Evolutionary conservation across 2,797 vertebrate species (phyloP), one percentile per base, ranked within the genome.

Genomic region (Gymnoscopelus braueri): DNA sequence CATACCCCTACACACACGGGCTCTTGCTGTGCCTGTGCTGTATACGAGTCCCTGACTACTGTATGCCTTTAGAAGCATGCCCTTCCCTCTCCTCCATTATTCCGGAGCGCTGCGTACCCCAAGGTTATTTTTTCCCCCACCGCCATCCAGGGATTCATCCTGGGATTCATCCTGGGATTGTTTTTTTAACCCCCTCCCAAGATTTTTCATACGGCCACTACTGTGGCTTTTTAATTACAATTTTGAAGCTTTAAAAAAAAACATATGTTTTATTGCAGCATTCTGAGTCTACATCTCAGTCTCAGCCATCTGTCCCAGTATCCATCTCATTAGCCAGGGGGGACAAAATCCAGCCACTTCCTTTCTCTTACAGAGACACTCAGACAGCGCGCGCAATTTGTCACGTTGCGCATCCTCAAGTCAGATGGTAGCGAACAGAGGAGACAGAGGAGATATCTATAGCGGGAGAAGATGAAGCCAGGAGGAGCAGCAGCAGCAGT

Each of bases 1-100:
- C 72, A n/a, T 80, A 82, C 80, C 55, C 64, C 52, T 70, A 80
- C 78, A 84, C 69, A 86, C 68, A 63, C 66, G 83, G 77, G 82
- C 88, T 74, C 89, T 89, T 81, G 88, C 87, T 88, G 91, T 86
- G 87, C 83, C 78, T 86, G 39, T 81, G 59, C 84, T 80, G 86
- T 81, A 87, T 90, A 84, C 88, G 82, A 92, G 89, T 87, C 84
- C 89, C 85, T 81, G 87, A 83, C 88, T 85, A 89, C 86, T 82
- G 83, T 84, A 77, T 88, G 90, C 87, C 79, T 91, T 88, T 77
- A 88, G 87, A 89, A 81, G 84, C 86, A 80, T 86, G 80, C 81
- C 84, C 82, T 86, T 83, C 82, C 76, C 75, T 78, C 7, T 72
- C 81, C 29, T 85, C 76, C 64, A 54, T 82, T 79, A 84, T 80